Base-by-base conservation (phyloP, 2,888 invertebrate species). In the Brenthis hecate region DNA sequence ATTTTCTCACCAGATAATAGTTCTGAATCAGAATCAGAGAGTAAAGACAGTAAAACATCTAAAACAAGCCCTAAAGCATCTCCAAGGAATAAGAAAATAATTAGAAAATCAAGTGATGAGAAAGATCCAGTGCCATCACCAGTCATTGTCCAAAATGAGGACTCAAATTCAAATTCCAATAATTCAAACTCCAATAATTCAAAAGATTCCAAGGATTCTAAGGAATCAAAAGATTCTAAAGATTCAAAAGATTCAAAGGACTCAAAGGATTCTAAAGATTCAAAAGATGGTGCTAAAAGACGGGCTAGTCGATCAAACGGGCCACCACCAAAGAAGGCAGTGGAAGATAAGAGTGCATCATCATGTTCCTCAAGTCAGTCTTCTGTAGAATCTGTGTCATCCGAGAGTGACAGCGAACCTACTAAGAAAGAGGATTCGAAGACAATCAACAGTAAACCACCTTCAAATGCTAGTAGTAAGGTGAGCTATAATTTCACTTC, bases 1-100 rank as follows among this genome's bases (percentile, higher is more conserved):
- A 97, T 97, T 79, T 97, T 97, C 79, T 97, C 97, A 65, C 96
- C 97, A 0, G 96, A 96, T 75, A 96, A 96, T 79, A 91, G 89
- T 83, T 86, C 93, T 69, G 88, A 88, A 82, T 87, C 88, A 61
- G 88, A 90, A 77, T 79, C 89, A 1, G 89, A 94, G 77, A 85
- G 92, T 55, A 87, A 87, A 69, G 76, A 74, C 5, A 78, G 77
- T 62, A 78, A 76, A 56, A 81, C 93, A 16, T 82, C 85, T 0
- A 80, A 81, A 67, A 28, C 68, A 48, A 86, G 85, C 72, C 83
- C 87, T 0, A 90, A 89, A 76, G 77, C 71, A 6, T 87, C 90
- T 6, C 86, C 86, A 0, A 79, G 81, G 69, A 81, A 81, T 56
- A 91, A 91, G 73, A 80, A 86, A 64, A 76, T 79, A 14, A 80